Evolutionary conservation across 2,888 invertebrate species (phyloP).

Genomic region (Junonia oenone): DNA sequence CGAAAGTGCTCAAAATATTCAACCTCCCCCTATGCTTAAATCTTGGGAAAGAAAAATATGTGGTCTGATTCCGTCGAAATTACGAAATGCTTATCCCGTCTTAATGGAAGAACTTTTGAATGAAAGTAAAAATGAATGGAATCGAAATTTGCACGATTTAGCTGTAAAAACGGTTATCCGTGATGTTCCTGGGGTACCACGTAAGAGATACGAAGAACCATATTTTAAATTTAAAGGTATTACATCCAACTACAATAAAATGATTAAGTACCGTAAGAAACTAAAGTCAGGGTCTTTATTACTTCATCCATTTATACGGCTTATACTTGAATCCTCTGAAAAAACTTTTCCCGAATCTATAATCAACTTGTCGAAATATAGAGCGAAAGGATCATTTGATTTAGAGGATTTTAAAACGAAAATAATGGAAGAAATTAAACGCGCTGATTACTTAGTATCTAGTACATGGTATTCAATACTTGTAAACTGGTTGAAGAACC

Average conservation of each 20-base stretch:
- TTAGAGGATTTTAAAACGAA: constrained; percentile 53
- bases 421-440: constrained; percentile 59
- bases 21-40: constrained; percentile 81
- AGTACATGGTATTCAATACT: constrained; percentile 68
- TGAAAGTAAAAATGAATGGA: constrained; percentile 80
- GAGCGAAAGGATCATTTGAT: constrained; percentile 56
- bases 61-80: constrained; percentile 71
- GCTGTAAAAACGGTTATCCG: constrained; percentile 83
- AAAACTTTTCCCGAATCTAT: constrained; percentile 73
- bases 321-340: constrained; percentile 75
- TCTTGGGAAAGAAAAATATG: constrained; percentile 82
- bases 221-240: constrained; percentile 82
- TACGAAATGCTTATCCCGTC: constrained; percentile 78
- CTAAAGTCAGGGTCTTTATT: constrained; percentile 80
- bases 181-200: constrained; percentile 76
- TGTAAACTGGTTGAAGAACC: constrained; percentile 69
- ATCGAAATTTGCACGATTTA: constrained; percentile 79
- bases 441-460: constrained; percentile 63
- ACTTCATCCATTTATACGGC: constrained; percentile 82
- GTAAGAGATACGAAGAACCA: constrained; percentile 64
- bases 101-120: constrained; percentile 73
- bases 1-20: constrained; percentile 77
- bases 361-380: constrained; percentile 73
- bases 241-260: constrained; percentile 80
- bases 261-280: constrained; percentile 76